Base-by-base conservation (phyloP, 2,113 vertebrate genomes). In the Pipa parva region DNA sequence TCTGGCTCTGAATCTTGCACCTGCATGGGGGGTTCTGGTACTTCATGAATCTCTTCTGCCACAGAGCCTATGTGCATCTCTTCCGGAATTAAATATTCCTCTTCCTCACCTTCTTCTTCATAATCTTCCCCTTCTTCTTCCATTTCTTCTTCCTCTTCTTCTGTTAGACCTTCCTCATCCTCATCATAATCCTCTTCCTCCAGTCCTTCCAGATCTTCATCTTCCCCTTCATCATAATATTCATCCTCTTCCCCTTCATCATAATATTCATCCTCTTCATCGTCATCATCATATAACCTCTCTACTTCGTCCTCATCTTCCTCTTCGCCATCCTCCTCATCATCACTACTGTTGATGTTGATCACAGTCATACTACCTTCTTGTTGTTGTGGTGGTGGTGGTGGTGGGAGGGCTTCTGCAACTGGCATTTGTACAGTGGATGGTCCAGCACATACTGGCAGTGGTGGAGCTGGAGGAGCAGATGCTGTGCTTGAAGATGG, bases 301-400 rank as follows among this genome's bases (percentile, higher is more conserved):
- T 83, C 79, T 0, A 75, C 77, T 0, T 83, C 82, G 0, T 81
- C 80, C 0, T 83, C 80, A 0, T 80, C 79, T 0, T 84, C 83
- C 0, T 82, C 83, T 0, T 83, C 90, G 0, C 92, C 92, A 0
- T 92, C 90, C 1, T 90, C 89, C 3, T 95, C 93, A 0, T 95
- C 92, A 3, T 94, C 92, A 0, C 91, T 91, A 78, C 92, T 95
- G 75, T 93, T 95, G 59, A 94, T 95, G 74, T 94, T 93, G 72
- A 94, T 94, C 58, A 93, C 87, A 0, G 88, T 86, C 1, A 91
- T 82, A 36, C 92, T 90, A 5, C 92, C 87, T 2, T 90, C 90
- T 1, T 74, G 42, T 9, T 68, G 36, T 1, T 71, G 45, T 12
- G 74, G 31, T 26, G 55, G 65, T 0, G 65, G 49, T 6, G 63